A percentile compares a stretch with the other conserved stretches of the same genome.
Conservation (phyloP, 2,113 vertebrate genomes). For the Cryptoleucopteryx plumbea region DNA sequence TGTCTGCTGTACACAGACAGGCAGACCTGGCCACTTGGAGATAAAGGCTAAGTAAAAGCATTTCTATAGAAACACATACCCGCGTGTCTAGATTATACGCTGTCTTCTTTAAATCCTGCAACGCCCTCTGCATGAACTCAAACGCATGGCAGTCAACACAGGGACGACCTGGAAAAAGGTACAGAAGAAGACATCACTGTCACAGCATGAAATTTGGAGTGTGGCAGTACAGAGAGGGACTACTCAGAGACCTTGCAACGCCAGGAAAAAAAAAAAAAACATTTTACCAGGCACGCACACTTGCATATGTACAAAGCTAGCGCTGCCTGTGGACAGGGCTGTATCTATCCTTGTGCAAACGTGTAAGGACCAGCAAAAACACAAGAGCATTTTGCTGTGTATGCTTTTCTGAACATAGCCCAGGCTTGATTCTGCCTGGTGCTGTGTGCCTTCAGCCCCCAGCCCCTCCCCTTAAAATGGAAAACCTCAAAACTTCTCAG, state of each 20-base stretch:
- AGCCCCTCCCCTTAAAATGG: not conserved
- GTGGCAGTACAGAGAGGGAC: not conserved
- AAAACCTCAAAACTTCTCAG: not conserved
- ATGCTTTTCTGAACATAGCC: not conserved
- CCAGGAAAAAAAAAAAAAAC: not conserved
- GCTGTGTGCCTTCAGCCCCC: not conserved
- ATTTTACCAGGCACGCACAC: not conserved
- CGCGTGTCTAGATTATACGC: constrained; percentile 87
- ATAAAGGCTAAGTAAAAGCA: not conserved
- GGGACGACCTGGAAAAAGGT: constrained; percentile 80
- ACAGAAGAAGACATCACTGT: not conserved
- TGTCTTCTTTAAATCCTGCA: constrained; percentile 93
- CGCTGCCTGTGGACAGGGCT: not conserved
- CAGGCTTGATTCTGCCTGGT: not conserved
- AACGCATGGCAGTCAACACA: constrained; percentile 97
- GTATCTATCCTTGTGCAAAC: not conserved
- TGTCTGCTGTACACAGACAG: not conserved
- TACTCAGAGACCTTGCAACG: not conserved
- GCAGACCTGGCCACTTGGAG: not conserved
- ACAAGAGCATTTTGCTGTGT: not conserved
- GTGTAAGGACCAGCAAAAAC: not conserved
- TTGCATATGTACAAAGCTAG: not conserved
- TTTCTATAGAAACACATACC: constrained; percentile 67
- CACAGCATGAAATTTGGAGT: not conserved
- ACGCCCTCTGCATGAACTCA: constrained; percentile 97